These are phyloP conservation scores for Augochlorella aurata DNA, from an alignment of 2,888 invertebrate genomes.

Conservation along the genomic window DNA sequence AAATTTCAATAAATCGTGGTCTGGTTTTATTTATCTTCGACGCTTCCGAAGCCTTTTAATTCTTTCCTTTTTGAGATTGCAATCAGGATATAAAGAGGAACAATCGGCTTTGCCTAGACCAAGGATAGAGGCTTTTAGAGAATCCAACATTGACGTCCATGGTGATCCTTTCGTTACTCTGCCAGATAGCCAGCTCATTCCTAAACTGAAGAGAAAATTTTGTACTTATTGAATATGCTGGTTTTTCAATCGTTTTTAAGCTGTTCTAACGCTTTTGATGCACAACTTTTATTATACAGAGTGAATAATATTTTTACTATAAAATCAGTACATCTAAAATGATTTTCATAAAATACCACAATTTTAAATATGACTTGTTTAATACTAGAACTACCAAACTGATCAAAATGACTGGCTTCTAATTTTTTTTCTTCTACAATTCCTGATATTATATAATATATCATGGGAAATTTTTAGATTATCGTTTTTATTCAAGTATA, in stretches of 20 bases:
- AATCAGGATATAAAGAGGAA: conserved; percentile 84
- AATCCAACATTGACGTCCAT: conserved; percentile 84
- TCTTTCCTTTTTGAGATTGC: conserved; percentile 82
- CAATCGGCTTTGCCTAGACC: conserved; percentile 88
- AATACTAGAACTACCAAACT: no score
- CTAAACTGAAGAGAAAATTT: conserved; percentile 83
- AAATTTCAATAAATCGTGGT: background rate
- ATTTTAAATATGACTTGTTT: no score
- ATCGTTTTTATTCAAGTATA: no score
- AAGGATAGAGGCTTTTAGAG: conserved; percentile 86
- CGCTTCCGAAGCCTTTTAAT: conserved; percentile 77
- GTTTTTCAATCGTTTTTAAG: background rate
- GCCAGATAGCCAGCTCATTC: conserved; percentile 90
- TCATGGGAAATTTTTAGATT: no score
- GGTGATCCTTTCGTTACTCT: conserved; percentile 80
- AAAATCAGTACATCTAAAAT: no score
- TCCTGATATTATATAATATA: no score
- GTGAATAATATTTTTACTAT: no score
- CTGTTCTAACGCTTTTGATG: background rate
- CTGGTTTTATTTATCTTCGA: conserved; percentile 45
- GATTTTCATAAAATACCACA: no score
- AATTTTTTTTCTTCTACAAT: no score
- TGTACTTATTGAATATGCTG: conserved; percentile 24
- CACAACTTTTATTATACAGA: no score
- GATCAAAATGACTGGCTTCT: no score